Evolutionary conservation across 1,140 invertebrate genomes (phyloP).

Genomic region (Trissolcus basalis): DNA sequence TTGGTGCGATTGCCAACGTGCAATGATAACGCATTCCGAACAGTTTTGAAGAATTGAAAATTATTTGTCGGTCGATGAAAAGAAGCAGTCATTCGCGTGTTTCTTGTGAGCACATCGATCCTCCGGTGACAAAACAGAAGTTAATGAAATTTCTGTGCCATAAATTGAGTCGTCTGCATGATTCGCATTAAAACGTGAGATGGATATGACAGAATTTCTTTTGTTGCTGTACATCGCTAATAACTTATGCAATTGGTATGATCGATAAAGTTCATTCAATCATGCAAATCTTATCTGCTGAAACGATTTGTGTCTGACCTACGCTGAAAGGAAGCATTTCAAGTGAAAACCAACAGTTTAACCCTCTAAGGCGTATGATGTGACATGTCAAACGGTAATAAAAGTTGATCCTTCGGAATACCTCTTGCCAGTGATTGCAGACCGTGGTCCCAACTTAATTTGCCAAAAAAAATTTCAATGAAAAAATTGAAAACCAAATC

Average conservation of each 20-base stretch:
- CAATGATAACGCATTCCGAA: not conserved
- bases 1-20: not conserved
- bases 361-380: conserved; percentile 12
- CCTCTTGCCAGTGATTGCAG: not conserved
- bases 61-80: too few relatives aligned
- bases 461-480: too few relatives aligned
- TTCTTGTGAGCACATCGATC: too few relatives aligned
- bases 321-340: conserved; percentile 36
- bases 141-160: too few relatives aligned
- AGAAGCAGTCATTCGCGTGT: too few relatives aligned
- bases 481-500: conserved; percentile 1
- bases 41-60: too few relatives aligned
- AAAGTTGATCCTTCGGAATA: conserved; percentile 9
- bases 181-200: too few relatives aligned
- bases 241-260: conserved; percentile 21
- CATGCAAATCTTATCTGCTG: conserved; percentile 33
- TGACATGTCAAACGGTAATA: conserved; percentile 10
- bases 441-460: not conserved
- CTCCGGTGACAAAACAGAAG: too few relatives aligned
- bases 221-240: too few relatives aligned
- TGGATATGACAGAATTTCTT: too few relatives aligned
- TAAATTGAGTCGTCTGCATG: too few relatives aligned
- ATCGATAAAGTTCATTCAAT: conserved; percentile 23
- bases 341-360: conserved; percentile 20
- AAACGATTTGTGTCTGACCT: conserved; percentile 28